Conservation (phyloP, 2,888 invertebrate species). For the Drosophila stalkeri region DNA sequence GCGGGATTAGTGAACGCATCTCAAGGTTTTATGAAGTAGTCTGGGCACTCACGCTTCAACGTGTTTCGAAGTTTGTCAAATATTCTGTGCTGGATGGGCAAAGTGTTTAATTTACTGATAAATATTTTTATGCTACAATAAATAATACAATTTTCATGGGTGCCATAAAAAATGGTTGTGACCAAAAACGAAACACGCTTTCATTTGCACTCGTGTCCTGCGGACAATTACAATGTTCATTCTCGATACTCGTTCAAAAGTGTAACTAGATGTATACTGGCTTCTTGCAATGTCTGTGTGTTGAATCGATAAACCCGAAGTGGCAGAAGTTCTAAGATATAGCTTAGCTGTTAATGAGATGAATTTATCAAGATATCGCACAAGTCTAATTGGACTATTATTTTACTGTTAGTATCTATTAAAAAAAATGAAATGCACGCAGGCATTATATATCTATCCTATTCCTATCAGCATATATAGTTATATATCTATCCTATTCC, state of each 20-base stretch:
- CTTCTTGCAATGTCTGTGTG: too few species aligned
- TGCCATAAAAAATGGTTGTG: conserved; percentile 60
- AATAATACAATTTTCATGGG: conserved; percentile 74
- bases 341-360: background rate
- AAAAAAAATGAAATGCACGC: too few species aligned
- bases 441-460: too few species aligned
- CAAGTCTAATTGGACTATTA: background rate
- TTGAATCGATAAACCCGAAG: background rate
- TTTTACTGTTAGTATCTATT: background rate
- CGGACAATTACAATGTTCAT: conserved; percentile 70
- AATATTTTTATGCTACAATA: conserved; percentile 77
- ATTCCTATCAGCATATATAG: too few species aligned
- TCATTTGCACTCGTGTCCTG: conserved; percentile 75
- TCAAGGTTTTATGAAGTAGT: conserved; percentile 58
- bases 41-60: conserved; percentile 18
- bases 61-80: conserved; percentile 50
- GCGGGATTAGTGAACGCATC: conserved; percentile 28
- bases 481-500: too few species aligned
- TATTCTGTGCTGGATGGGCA: conserved; percentile 36
- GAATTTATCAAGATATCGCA: background rate
- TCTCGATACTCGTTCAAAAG: background rate
- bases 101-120: conserved; percentile 80
- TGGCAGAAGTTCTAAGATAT: background rate
- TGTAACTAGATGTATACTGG: background rate
- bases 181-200: conserved; percentile 51